Evolutionary conservation across 2,113 vertebrate species (phyloP).

Genomic region (Climacteris rufus): DNA sequence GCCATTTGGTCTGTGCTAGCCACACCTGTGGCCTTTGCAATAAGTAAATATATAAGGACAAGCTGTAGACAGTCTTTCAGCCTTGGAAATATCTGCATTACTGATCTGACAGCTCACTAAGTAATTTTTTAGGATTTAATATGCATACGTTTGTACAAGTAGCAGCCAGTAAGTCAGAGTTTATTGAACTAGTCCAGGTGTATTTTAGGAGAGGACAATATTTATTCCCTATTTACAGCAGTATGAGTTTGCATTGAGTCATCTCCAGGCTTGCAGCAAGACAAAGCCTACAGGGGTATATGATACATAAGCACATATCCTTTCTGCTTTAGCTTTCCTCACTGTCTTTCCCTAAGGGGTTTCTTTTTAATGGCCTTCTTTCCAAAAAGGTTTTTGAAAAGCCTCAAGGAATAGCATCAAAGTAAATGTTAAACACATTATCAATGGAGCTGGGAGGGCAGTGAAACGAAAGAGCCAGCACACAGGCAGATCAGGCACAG

Average conservation of each 20-base stretch:
- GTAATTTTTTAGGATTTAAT: not conserved
- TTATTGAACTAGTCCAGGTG: not conserved
- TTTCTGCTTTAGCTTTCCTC: not conserved
- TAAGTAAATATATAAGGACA: not conserved
- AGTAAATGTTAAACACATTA: slow-evolving; percentile 32
- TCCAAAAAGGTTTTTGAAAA: not conserved
- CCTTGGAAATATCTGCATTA: not conserved
- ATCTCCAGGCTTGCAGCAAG: not conserved
- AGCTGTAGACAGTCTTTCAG: not conserved
- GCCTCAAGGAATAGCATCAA: not conserved
- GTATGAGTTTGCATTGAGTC: not conserved
- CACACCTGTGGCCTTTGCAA: not conserved
- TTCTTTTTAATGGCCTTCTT: not conserved
- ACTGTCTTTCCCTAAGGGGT: not conserved
- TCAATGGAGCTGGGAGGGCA: not conserved
- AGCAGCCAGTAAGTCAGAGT: not conserved
- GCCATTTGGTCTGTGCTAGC: not conserved
- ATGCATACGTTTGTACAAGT: not conserved
- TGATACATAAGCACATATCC: not conserved
- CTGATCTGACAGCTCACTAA: not conserved
- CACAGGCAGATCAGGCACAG: rapidly evolving
- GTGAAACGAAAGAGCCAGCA: rapidly evolving
- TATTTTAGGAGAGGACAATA: not conserved
- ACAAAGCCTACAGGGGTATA: not conserved
- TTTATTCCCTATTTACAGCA: not conserved